Base-by-base conservation (phyloP, 2,797 vertebrate species). In the Sebastes kiyomatsui region DNA sequence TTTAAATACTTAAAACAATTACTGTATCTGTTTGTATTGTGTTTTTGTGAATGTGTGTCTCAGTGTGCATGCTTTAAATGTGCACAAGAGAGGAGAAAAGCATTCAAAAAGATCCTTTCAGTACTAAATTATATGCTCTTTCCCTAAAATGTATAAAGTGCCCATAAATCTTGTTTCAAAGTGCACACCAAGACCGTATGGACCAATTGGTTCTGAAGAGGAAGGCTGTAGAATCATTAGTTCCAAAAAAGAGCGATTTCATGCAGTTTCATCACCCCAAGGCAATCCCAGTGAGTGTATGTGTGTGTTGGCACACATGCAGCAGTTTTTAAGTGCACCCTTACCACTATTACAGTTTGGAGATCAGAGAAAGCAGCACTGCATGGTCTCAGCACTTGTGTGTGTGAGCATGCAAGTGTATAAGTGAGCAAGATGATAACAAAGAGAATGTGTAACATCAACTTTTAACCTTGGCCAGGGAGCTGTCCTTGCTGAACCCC, bases 221-320 rank as follows among this genome's bases (percentile, higher is more conserved):
- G 83, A 89, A 84, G n/a, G 73, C 70, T 67, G 80, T 76, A 59
- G 75, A 90, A 85, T 90, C 88, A 89, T 92, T 93, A 92, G 78
- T 79, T 88, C 82, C 59, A 84, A 86, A 89, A 90, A 89, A 82
- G 64, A 84, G 56, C 22, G 9, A 70, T 94, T 94, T 94, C 94
- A 90, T 33, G 11, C 23, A 20, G 72, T 94, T 94, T 92, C 94
- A 93, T 94, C 92, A 94, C 91, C 80, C 78, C 67, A 71, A 85
- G 82, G 81, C 80, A 84, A 75, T 85, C 54, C 75, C 69, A 25
- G 62, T 74, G 70, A 77, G 12, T 79, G 11, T 49, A 27, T 73
- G 49, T 83, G 67, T 81, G 61, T 69, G 55, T 75, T 74, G 68
- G 72, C 58, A 68, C 64, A 80, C 33, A 62, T 80, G 72, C 77